These are phyloP conservation scores for Menidia menidia DNA, from an alignment of 2,797 vertebrate species.

Conservation along the genomic window DNA sequence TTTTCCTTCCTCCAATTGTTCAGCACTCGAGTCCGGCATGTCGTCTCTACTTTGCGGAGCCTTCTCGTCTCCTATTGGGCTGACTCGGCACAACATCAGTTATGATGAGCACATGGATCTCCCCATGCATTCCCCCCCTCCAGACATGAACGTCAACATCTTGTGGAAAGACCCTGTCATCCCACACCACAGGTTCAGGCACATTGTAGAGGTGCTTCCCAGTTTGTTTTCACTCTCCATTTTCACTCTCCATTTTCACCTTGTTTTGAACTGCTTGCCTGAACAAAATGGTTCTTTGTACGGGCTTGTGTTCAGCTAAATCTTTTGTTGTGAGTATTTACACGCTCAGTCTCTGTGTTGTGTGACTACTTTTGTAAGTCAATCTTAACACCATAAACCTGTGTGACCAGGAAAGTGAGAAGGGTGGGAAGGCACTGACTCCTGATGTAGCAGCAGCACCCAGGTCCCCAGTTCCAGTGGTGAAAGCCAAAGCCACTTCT, in stretches of 20 bases:
- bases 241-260: background rate
- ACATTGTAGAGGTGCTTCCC: slow-evolving; percentile 85
- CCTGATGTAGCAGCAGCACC: slow-evolving; percentile 40
- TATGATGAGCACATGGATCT: slow-evolving; percentile 91
- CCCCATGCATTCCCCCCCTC: slow-evolving; percentile 90
- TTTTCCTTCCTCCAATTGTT: background rate
- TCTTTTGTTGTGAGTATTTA: background rate
- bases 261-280: background rate
- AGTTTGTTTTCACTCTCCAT: slow-evolving; percentile 11
- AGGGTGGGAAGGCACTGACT: slow-evolving; percentile 41
- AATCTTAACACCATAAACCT: slow-evolving; percentile 28
- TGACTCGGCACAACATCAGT: slow-evolving; percentile 87
- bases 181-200: slow-evolving; percentile 90
- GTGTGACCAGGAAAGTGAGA: slow-evolving; percentile 69
- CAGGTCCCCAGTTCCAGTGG: slow-evolving; percentile 67
- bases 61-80: slow-evolving; percentile 87
- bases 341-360: slow-evolving; percentile 18
- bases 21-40: slow-evolving; percentile 68
- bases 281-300: background rate
- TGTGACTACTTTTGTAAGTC: slow-evolving; percentile 22
- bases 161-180: slow-evolving; percentile 93
- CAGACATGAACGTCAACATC: slow-evolving; percentile 85
- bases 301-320: background rate
- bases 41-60: slow-evolving; percentile 59
- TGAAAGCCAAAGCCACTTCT: slow-evolving; percentile 83